phyloP scores from a whole-genome alignment of 2,113 vertebrate genomes.

The Herpetotheres cachinnans region DNA sequence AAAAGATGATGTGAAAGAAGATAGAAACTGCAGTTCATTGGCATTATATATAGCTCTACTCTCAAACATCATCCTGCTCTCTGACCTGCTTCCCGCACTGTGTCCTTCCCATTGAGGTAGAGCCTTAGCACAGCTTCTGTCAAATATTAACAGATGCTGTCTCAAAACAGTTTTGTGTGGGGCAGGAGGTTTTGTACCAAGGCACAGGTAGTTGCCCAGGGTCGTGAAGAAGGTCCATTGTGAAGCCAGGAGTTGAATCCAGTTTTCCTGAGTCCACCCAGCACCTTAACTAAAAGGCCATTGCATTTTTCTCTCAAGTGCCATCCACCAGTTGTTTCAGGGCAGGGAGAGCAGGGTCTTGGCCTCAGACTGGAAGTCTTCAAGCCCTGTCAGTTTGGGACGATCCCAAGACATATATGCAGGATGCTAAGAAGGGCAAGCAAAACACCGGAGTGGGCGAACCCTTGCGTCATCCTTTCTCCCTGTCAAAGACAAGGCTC shows the following conservation, averaged over 20 bases:
- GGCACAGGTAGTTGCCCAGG: not conserved
- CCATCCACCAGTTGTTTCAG: not conserved
- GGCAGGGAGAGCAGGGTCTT: not conserved
- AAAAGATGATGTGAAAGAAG: not conserved
- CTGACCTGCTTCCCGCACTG: not conserved
- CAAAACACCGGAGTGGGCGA: not conserved
- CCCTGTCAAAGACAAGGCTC: not conserved
- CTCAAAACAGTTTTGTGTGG: not conserved
- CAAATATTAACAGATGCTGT: not conserved
- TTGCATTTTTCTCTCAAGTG: not conserved
- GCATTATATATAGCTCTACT: not conserved
- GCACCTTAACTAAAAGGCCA: not conserved
- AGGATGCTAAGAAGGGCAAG: not conserved
- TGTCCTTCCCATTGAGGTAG: not conserved
- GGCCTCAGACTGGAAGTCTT: not conserved
- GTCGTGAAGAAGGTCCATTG: not conserved
- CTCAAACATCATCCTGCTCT: not conserved
- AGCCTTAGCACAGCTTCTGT: not conserved
- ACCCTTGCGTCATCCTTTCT: not conserved
- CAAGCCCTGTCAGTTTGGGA: not conserved
- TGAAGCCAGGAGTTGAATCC: not conserved
- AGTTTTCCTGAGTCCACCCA: not conserved
- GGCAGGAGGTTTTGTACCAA: not conserved
- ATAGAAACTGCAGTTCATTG: accelerated
- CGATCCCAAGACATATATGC: not conserved